Evolutionary conservation across 2,113 vertebrate species (phyloP).

Genomic region (Cryptoleucopteryx plumbea): DNA sequence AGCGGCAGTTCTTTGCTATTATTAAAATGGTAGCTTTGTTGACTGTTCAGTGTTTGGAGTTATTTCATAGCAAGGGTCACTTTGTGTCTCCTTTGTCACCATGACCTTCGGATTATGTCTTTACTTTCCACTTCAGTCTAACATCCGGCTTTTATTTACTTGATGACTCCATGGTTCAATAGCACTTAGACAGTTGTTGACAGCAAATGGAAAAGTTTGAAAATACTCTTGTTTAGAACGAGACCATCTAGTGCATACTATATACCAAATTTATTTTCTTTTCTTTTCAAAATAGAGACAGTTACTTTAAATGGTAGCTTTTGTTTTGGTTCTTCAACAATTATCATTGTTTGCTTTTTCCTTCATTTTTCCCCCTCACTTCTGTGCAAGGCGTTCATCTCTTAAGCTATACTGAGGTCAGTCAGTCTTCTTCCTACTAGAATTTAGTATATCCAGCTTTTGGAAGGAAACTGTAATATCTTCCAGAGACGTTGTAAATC

Average conservation of each 20-base stretch:
- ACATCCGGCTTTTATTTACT: constrained; percentile 35
- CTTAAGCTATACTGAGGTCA: background rate
- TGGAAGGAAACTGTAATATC: background rate
- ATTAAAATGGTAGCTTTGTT: constrained; percentile 23
- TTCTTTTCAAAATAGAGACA: background rate
- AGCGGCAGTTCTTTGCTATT: background rate
- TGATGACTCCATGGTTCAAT: constrained; percentile 25
- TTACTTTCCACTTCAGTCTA: constrained; percentile 34
- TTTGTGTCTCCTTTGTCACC: background rate
- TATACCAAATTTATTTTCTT: background rate
- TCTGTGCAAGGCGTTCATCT: background rate
- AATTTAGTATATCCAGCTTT: background rate
- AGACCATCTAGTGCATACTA: background rate
- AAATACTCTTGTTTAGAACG: background rate
- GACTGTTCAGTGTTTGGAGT: background rate
- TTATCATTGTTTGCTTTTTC: background rate
- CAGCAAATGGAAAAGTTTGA: constrained; percentile 40
- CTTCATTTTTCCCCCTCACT: accelerated
- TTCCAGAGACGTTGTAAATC: background rate
- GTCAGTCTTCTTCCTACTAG: background rate
- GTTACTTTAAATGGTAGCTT: background rate
- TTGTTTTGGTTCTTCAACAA: background rate
- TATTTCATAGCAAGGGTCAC: background rate
- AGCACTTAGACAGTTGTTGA: constrained; percentile 27
- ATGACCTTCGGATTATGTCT: constrained; percentile 15